These are phyloP conservation scores for Sminthurides aquaticus DNA, from an alignment of 2,888 invertebrate species.

Conservation along the genomic window DNA sequence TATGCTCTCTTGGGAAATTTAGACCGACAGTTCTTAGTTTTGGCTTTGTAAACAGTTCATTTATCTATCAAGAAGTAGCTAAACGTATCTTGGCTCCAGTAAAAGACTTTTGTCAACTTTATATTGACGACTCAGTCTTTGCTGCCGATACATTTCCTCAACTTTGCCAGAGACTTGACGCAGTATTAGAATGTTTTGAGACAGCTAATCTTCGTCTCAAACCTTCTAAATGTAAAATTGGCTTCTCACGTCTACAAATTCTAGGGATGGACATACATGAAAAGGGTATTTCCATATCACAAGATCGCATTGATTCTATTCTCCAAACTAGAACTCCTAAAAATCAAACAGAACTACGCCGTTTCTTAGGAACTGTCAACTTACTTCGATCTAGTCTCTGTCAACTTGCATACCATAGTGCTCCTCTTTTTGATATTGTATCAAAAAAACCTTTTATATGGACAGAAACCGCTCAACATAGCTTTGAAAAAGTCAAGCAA, in stretches of 20 bases:
- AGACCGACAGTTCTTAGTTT: background rate
- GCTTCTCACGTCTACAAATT: no score
- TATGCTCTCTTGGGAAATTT: background rate
- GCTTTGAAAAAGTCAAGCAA: background rate
- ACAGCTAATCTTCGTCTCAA: no score
- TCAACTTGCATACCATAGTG: no score
- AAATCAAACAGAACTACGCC: background rate
- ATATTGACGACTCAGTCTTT: background rate
- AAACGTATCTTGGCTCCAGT: background rate
- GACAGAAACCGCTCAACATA: background rate
- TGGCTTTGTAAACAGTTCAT: background rate
- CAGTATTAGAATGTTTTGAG: no score
- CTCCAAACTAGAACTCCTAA: background rate
- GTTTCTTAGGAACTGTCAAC: background rate
- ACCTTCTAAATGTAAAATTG: no score
- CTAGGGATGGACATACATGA: no score
- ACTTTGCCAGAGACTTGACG: no score
- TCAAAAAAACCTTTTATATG: no score
- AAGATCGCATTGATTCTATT: background rate
- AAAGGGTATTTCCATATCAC: no score
- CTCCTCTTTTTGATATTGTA: no score
- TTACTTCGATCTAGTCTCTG: no score
- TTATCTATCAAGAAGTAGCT: background rate
- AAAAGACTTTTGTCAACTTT: background rate
- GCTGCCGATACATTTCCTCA: no score